phyloP scores from a whole-genome alignment of 2,113 vertebrate genomes.

The Podarcis muralis region DNA sequence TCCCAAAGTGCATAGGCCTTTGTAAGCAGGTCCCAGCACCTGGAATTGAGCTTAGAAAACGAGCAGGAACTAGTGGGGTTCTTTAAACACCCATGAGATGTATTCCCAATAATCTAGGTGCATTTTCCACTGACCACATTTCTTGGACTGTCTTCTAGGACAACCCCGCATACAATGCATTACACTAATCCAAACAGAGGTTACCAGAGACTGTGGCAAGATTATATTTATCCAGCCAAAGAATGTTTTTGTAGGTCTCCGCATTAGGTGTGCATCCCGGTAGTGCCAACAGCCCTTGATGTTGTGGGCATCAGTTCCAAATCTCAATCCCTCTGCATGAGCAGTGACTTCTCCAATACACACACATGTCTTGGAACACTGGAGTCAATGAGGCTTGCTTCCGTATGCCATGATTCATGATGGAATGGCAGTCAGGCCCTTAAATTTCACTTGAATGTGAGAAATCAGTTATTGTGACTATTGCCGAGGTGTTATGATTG shows the following conservation, averaged over 20 bases:
- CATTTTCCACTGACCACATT: neutral
- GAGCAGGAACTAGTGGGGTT: too few species aligned
- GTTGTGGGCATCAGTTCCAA: neutral
- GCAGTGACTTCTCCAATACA: neutral
- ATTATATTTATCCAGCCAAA: neutral
- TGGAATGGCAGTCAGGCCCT: neutral
- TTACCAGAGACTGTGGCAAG: neutral
- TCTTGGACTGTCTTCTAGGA: neutral
- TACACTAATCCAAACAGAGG: neutral
- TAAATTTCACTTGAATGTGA: neutral
- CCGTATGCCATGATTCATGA: neutral
- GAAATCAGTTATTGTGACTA: slow-evolving; percentile 23
- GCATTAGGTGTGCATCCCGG: neutral
- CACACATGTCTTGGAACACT: neutral
- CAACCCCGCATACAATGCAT: neutral
- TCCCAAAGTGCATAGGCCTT: too few species aligned
- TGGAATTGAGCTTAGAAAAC: too few species aligned
- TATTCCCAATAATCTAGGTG: too few species aligned
- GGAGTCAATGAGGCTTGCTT: neutral
- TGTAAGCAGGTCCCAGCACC: too few species aligned
- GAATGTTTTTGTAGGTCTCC: neutral
- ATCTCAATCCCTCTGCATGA: neutral
- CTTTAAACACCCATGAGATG: too few species aligned
- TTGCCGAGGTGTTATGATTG: neutral
- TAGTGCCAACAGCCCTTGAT: neutral